A percentile compares a stretch with the other conserved stretches of the same genome.
Evolutionary conservation across 1,140 invertebrate species (phyloP).

Genomic region (Sitobion miscanthi): DNA sequence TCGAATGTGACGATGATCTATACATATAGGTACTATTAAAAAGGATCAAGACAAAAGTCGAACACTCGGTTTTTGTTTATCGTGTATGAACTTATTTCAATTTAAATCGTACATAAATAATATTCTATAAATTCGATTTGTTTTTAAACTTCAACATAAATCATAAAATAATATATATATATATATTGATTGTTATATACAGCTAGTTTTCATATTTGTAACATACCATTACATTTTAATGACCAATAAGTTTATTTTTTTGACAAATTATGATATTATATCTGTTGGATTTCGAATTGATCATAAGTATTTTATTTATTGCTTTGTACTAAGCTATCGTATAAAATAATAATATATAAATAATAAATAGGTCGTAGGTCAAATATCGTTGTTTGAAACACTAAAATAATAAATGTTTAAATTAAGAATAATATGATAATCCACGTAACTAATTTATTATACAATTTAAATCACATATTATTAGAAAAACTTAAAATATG

Average conservation of each 20-base stretch:
- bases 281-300: background rate
- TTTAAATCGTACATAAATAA: background rate
- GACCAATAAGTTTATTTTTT: background rate
- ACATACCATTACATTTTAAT: background rate
- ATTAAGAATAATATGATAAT: background rate
- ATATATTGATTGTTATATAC: too few species aligned
- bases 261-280: background rate
- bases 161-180: background rate
- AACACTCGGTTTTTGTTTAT: background rate
- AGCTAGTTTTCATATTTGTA: background rate
- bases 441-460: background rate
- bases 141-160: background rate
- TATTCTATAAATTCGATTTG: background rate
- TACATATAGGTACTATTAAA: background rate
- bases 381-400: background rate
- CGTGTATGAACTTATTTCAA: background rate
- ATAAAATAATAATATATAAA: background rate
- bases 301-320: background rate
- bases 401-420: background rate
- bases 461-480: background rate
- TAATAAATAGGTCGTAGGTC: background rate
- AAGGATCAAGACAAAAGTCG: background rate
- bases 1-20: background rate
- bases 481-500: background rate
- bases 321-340: background rate